These are phyloP conservation scores for Zaprionus lachaisei DNA, from an alignment of 1,140 invertebrate genomes.

Conservation along the genomic window DNA sequence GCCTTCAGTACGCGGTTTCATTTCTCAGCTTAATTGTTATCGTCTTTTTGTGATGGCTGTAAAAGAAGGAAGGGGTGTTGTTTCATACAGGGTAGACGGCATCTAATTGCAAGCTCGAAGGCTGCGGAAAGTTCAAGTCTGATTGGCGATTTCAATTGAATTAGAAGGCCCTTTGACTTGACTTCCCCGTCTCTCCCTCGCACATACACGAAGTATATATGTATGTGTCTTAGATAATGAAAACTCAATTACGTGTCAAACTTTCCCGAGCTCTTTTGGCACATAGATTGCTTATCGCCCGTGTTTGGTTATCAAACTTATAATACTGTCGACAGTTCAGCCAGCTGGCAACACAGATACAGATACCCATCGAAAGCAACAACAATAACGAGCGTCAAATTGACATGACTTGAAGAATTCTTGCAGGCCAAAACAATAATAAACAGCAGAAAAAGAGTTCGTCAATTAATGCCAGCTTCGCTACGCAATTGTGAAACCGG, in stretches of 20 bases:
- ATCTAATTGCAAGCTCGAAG: constrained; percentile 33
- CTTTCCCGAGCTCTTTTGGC: constrained; percentile 10
- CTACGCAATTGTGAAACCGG: constrained; percentile 56
- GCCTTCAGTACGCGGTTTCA: constrained; percentile 36
- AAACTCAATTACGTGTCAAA: constrained; percentile 62
- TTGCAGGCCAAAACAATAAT: constrained; percentile 1
- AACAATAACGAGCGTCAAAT: not conserved
- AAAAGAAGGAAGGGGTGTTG: not conserved
- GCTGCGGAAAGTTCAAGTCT: constrained; percentile 43
- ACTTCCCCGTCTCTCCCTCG: not conserved
- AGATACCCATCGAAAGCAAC: not conserved
- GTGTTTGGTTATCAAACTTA: constrained; percentile 45
- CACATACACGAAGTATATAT: not conserved
- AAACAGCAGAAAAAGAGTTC: not conserved
- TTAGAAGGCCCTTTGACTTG: constrained; percentile 16
- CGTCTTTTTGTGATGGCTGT: not conserved
- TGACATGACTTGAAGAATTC: constrained; percentile 1
- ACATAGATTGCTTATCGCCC: constrained; percentile 57
- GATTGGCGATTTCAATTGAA: constrained; percentile 31
- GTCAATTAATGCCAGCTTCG: constrained; percentile 64
- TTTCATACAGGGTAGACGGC: not conserved
- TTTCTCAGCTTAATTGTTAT: constrained; percentile 50
- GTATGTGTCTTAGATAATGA: constrained; percentile 22
- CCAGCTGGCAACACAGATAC: constrained; percentile 33
- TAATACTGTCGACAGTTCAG: not conserved